These are phyloP conservation scores for Cavia aperea DNA, from an alignment of 2,113 vertebrate species.

Conservation along the genomic window DNA sequence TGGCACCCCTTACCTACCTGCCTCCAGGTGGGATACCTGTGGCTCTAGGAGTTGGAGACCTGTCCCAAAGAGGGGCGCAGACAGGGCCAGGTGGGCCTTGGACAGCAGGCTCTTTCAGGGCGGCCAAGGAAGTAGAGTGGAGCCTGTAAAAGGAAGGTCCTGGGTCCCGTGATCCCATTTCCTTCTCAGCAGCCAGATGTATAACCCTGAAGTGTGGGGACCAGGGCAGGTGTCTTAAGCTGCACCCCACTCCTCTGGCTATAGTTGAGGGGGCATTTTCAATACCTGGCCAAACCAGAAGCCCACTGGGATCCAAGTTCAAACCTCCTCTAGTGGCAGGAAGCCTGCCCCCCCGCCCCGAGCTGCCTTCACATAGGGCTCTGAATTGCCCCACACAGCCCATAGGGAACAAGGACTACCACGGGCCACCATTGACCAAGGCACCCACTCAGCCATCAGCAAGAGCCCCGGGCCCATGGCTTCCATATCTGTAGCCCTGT, in stretches of 20 bases:
- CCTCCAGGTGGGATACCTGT: not conserved
- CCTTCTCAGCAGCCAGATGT: not conserved
- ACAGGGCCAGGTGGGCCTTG: not conserved
- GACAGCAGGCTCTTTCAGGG: not conserved
- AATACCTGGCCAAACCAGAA: not conserved
- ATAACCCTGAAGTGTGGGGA: no score
- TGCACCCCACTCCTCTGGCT: rapidly evolving
- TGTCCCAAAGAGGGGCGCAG: not conserved
- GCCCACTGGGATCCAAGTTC: not conserved
- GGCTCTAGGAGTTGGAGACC: not conserved
- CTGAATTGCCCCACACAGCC: not conserved
- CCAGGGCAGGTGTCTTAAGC: not conserved
- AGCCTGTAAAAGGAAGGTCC: not conserved
- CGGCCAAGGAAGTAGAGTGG: not conserved
- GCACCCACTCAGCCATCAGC: not conserved
- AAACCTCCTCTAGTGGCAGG: not conserved
- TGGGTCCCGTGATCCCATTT: not conserved
- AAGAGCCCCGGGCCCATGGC: rapidly evolving
- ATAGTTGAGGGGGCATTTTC: not conserved
- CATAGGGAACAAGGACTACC: not conserved
- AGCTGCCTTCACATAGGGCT: no score
- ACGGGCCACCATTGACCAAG: not conserved
- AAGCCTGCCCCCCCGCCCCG: not conserved
- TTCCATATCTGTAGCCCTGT: no score
- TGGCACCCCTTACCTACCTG: not conserved